Evolutionary conservation across 2,113 vertebrate species (phyloP).

Genomic region (Leptosomus discolor): DNA sequence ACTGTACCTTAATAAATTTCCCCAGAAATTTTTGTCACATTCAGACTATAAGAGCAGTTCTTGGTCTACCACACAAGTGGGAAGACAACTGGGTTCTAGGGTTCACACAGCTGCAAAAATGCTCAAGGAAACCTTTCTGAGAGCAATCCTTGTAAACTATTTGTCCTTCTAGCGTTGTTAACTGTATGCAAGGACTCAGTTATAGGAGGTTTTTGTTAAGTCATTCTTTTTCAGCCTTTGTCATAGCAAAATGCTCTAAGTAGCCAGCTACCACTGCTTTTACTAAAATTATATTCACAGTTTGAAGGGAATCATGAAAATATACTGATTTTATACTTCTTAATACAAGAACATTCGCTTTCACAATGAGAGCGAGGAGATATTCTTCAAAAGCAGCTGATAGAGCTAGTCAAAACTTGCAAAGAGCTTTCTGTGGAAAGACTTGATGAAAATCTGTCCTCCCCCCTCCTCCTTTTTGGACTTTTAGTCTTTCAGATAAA

Average conservation of each 20-base stretch:
- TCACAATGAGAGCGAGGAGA: background rate
- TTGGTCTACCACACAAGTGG: background rate
- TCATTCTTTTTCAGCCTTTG: background rate
- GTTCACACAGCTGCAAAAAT: background rate
- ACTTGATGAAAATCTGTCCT: background rate
- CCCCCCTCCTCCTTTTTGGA: background rate
- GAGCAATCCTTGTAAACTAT: background rate
- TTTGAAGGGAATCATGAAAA: background rate
- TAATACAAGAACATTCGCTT: background rate
- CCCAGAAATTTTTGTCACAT: background rate
- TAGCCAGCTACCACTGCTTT: background rate
- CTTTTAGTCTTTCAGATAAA: background rate
- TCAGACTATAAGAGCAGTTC: background rate
- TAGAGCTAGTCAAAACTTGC: background rate
- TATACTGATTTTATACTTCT: background rate
- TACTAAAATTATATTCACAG: background rate
- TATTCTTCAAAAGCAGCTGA: background rate
- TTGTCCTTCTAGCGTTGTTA: background rate
- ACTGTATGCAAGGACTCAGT: background rate
- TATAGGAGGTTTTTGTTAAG: background rate
- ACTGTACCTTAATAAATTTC: background rate
- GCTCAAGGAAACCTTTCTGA: background rate
- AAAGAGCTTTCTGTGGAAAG: background rate
- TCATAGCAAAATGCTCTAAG: background rate
- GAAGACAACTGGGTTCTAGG: background rate